Conservation (phyloP, 92 coral and sea anemone genomes). For the Isaurus tuberculatus region DNA sequence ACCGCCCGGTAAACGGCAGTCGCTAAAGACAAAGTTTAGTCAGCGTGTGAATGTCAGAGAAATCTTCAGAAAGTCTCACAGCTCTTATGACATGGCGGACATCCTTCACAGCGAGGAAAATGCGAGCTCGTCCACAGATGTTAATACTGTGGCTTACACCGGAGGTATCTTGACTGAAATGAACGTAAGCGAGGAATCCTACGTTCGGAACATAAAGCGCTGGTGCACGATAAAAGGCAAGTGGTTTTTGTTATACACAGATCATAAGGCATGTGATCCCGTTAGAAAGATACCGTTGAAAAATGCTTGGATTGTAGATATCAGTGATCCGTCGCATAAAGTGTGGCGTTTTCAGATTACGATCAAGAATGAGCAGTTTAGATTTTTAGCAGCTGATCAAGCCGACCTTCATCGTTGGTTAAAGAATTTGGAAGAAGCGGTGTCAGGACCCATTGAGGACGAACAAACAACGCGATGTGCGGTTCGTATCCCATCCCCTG, state of each 20-base stretch:
- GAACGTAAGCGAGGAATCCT: constrained; percentile 57
- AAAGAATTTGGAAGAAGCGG: constrained; percentile 63
- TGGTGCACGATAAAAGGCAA: constrained; percentile 84
- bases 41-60: constrained; percentile 82
- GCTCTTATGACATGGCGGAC: constrained; percentile 77
- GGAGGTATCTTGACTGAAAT: constrained; percentile 81
- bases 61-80: constrained; percentile 78
- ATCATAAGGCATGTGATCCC: constrained; percentile 73
- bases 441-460: constrained; percentile 59
- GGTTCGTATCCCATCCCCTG: constrained; percentile 78
- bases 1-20: constrained; percentile 69
- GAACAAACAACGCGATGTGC: constrained; percentile 52
- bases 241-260: constrained; percentile 70
- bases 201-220: constrained; percentile 60
- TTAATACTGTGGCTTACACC: constrained; percentile 70
- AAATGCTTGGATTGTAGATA: constrained; percentile 61
- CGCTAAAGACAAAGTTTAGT: constrained; percentile 75
- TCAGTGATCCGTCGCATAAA: constrained; percentile 65
- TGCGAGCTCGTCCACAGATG: constrained; percentile 53
- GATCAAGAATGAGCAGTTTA: constrained; percentile 50
- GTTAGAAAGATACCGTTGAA: constrained; percentile 69
- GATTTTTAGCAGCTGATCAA: constrained; percentile 65
- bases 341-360: constrained; percentile 75
- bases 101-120: constrained; percentile 50
- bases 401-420: constrained; percentile 82